Base-by-base conservation (phyloP, 1,140 invertebrate genomes). In the Drosophila arawakana region DNA sequence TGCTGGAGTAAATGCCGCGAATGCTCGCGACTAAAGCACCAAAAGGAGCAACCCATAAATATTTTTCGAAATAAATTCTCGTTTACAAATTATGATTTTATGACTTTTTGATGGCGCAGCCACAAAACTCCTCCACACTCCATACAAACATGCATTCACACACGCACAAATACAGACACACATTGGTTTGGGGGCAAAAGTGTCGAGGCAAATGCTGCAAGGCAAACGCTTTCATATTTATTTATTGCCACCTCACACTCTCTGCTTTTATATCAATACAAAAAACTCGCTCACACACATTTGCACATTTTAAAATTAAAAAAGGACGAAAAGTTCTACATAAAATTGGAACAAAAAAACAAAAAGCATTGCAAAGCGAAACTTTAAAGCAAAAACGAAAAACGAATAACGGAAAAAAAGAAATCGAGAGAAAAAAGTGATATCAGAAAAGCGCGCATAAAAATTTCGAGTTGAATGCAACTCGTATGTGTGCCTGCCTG, bases 41-140 rank as follows among this genome's bases (percentile, higher is more conserved):
- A 71, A 77, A 30, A 68, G 77, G 60, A 84, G 69, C 81, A 63
- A 55, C 55, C 76, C 80, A 89, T 88, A 89, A 84, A 89, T 88
- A 81, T 89, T 89, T 88, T 88, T 89, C 74, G 80, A 89, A 88
- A 88, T 89, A 88, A 88, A 89, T 88, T 80, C 84, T 88, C 84
- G 84, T 80, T 84, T 84, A 84, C 84, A 88, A 88, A 88, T 88
- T 88, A 88, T 88, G 84, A 84, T 88, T 88, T 89, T 88, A 88
- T 89, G 83, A 88, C 83, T 88, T 88, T 88, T 88, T 88, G 84
- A 88, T 88, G 80, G 83, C 83, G 49, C 67, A 57, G 84, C 82
- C 80, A 75, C 83, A 88, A 76, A 77, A 58, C 80, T 67, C 76
- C 18, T 41, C 49, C 73, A 73, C 41, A 62, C 21, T 77, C 11